Evolutionary conservation across 2,888 invertebrate genomes (phyloP).

Genomic region (Graphium colonna): DNA sequence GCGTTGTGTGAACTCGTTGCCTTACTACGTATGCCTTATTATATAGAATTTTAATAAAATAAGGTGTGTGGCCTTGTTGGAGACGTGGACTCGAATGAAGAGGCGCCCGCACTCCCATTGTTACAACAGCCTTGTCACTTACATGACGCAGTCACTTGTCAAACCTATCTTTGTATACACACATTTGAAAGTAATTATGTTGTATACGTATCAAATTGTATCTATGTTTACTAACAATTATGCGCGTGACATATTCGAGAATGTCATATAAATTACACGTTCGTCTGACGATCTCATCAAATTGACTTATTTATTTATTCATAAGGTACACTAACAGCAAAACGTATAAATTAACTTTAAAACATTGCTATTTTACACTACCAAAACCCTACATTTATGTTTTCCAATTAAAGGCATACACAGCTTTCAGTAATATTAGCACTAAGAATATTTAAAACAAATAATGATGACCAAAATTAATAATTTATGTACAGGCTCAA

Average conservation of each 20-base stretch:
- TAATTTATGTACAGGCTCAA: too few relatives aligned
- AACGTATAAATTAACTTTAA: too few relatives aligned
- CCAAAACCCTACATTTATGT: too few relatives aligned
- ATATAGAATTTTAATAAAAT: background rate
- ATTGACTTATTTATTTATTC: too few relatives aligned
- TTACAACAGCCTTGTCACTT: slow-evolving; percentile 17
- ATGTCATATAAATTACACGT: background rate
- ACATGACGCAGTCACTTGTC: background rate
- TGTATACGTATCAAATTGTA: background rate
- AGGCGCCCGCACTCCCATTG: slow-evolving; percentile 14
- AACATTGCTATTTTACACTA: too few relatives aligned
- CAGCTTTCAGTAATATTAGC: too few relatives aligned
- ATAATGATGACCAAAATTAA: too few relatives aligned
- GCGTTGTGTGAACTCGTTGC: too few relatives aligned
- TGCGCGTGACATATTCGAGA: too few relatives aligned
- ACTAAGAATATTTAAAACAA: too few relatives aligned
- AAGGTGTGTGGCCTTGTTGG: slow-evolving; percentile 11
- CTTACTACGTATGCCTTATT: background rate
- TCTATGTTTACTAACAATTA: background rate
- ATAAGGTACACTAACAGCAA: too few relatives aligned
- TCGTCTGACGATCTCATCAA: background rate
- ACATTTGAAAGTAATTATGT: background rate
- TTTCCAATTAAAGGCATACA: too few relatives aligned
- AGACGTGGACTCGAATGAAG: background rate
- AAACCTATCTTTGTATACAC: background rate